Conservation (phyloP, 2,113 vertebrate species). For the Grammomys dolichurus region DNA sequence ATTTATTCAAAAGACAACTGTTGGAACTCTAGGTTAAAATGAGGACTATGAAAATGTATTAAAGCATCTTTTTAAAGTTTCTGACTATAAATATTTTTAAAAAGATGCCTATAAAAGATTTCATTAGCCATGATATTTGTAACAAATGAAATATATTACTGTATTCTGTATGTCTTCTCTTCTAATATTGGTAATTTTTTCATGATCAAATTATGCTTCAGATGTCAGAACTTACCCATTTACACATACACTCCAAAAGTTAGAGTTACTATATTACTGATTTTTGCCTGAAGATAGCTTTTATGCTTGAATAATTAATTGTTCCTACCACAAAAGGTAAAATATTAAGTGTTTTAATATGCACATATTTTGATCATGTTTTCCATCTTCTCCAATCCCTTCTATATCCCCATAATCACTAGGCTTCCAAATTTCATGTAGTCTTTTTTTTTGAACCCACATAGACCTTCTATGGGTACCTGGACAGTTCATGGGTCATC, state of each 20-base stretch:
- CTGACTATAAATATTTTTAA: background rate
- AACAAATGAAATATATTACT: background rate
- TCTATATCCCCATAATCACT: background rate
- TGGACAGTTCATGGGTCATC: background rate
- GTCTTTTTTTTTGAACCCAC: background rate
- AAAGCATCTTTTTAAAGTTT: background rate
- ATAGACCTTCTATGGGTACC: background rate
- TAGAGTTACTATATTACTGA: background rate
- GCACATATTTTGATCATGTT: background rate
- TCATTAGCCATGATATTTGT: background rate
- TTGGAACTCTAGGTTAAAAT: constrained; percentile 48
- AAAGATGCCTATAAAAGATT: background rate
- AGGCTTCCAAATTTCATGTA: background rate
- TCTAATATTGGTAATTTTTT: background rate
- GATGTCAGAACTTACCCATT: background rate
- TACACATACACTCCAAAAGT: background rate
- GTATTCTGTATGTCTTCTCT: background rate
- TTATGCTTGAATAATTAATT: background rate
- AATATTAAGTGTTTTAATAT: background rate
- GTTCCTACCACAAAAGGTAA: background rate
- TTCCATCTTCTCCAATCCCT: background rate
- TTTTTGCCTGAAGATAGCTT: background rate
- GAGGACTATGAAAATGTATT: constrained; percentile 35
- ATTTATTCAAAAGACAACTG: constrained; percentile 42
- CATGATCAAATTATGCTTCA: background rate